phyloP scores from a whole-genome alignment of 1,140 invertebrate species.

The Rhizoglyphus robini region DNA sequence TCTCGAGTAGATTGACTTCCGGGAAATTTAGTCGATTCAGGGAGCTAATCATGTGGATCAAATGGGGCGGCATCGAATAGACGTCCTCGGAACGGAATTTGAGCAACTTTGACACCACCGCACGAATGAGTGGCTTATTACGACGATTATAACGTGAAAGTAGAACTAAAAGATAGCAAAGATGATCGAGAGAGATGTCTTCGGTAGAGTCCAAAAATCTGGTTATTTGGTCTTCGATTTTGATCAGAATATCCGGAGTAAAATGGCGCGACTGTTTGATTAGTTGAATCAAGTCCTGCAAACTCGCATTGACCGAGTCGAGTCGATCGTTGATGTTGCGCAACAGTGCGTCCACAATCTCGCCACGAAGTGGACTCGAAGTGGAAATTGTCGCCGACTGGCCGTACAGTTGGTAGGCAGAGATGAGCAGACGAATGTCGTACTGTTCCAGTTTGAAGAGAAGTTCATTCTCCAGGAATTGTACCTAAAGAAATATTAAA shows the following conservation, averaged over 20 bases:
- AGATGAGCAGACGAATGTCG: background rate
- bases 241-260: background rate
- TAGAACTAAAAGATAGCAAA: slow-evolving; percentile 16
- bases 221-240: slow-evolving; percentile 7
- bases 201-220: background rate
- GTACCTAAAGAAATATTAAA: slow-evolving; percentile 1
- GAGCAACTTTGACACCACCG: background rate
- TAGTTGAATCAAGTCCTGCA: background rate
- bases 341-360: slow-evolving; percentile 6
- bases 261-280: background rate
- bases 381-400: background rate
- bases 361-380: background rate
- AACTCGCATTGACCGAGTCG: background rate
- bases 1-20: slow-evolving; percentile 14
- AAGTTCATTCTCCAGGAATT: slow-evolving; percentile 13
- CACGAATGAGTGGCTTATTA: slow-evolving; percentile 7
- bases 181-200: background rate
- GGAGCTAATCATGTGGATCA: slow-evolving; percentile 9
- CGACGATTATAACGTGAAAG: slow-evolving; percentile 1
- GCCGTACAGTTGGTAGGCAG: background rate
- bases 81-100: background rate
- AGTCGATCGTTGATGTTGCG: background rate
- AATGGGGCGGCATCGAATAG: background rate
- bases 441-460: background rate
- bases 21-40: slow-evolving; percentile 16